A percentile compares a stretch with the other conserved stretches of the same genome.
phyloP scores from a whole-genome alignment of 2,113 vertebrate species.

The Propithecus coquereli region DNA sequence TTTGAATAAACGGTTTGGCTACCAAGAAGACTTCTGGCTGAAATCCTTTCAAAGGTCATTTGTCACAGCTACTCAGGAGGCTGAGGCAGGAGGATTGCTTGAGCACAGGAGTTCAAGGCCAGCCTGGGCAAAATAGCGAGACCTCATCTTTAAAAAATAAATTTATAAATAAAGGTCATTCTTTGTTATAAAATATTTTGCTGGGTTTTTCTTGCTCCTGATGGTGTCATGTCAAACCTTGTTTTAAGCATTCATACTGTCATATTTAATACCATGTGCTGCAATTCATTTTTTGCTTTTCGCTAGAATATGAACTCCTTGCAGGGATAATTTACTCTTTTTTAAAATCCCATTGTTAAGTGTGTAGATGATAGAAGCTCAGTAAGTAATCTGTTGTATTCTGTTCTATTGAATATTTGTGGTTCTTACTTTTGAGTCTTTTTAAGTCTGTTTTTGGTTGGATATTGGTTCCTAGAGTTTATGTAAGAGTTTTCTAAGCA shows the following conservation, averaged over 20 bases:
- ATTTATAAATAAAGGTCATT: too few species aligned
- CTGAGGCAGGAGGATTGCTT: too few species aligned
- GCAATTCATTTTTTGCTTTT: not conserved
- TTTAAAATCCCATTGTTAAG: too few species aligned
- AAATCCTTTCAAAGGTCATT: not conserved
- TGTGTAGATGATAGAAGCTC: not conserved
- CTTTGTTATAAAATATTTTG: not conserved
- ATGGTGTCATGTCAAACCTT: not conserved
- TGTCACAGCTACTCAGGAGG: too few species aligned
- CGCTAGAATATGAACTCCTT: not conserved
- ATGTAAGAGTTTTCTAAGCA: not conserved
- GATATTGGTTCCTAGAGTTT: not conserved
- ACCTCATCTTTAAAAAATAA: too few species aligned
- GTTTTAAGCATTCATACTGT: rapidly evolving
- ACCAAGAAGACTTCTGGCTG: not conserved
- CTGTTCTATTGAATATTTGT: not conserved
- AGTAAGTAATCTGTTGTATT: not conserved
- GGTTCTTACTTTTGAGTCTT: not conserved
- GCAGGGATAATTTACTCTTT: not conserved
- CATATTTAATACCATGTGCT: rapidly evolving
- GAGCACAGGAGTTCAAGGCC: too few species aligned
- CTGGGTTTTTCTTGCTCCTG: not conserved
- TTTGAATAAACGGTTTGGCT: not conserved
- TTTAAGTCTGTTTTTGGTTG: not conserved
- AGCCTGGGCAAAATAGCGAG: too few species aligned